Conservation (phyloP, 2,113 vertebrate genomes). For the Neoarius graeffei region DNA sequence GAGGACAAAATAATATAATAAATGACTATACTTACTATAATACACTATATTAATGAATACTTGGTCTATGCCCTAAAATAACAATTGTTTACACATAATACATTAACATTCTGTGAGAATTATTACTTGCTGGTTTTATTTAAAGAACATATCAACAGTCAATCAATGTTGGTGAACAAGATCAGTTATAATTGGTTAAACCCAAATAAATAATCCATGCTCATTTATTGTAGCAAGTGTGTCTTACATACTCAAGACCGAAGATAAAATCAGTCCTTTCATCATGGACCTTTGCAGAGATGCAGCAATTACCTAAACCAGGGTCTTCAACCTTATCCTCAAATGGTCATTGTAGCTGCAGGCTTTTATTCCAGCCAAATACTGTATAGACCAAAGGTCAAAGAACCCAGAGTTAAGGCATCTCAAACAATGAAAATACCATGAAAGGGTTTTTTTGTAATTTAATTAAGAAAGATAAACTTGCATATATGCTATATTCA, state of each 20-base stretch:
- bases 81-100: neutral
- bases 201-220: neutral
- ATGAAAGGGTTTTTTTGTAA: no score
- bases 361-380: neutral
- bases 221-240: no score
- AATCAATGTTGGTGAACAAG: neutral
- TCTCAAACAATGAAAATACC: no score
- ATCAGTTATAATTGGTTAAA: neutral
- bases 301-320: neutral
- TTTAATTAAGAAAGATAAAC: no score
- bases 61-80: neutral
- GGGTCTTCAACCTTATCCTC: neutral
- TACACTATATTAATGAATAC: neutral
- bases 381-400: neutral
- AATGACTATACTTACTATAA: neutral
- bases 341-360: neutral
- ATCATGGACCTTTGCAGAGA: no score
- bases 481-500: no score
- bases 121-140: neutral
- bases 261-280: no score
- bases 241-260: no score
- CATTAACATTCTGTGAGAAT: neutral
- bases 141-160: neutral
- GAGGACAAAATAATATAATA: neutral
- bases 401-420: neutral